Percentiles rank a stretch among this genome's conserved stretches.
These are phyloP conservation scores for Ennomos erosarius DNA, from an alignment of 2,888 invertebrate genomes.

Conservation along the genomic window DNA sequence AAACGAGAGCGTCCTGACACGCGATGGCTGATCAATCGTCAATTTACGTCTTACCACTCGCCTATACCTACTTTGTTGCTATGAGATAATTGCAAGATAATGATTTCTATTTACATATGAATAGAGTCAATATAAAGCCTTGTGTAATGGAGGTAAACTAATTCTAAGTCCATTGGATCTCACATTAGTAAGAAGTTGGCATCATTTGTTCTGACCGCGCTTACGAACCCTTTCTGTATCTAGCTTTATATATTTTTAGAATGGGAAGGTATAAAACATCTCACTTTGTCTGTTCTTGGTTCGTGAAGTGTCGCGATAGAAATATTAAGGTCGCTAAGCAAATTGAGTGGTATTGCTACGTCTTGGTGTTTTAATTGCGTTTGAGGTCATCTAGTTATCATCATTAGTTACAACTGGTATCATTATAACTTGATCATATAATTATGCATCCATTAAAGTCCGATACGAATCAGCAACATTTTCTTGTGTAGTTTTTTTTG, in stretches of 20 bases:
- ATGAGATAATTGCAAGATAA: neutral
- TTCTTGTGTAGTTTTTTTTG: constrained; percentile 12
- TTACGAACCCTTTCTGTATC: too few relatives aligned
- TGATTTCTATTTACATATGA: neutral
- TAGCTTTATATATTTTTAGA: too few relatives aligned
- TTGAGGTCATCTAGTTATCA: constrained; percentile 34
- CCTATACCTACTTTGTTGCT: constrained; percentile 4
- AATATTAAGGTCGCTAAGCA: constrained; percentile 17
- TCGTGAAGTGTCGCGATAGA: constrained; percentile 8
- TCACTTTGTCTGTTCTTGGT: neutral
- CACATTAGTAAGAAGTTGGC: too few relatives aligned
- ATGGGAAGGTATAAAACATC: too few relatives aligned
- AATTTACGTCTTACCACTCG: constrained; percentile 14
- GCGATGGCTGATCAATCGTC: constrained; percentile 28
- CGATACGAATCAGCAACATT: constrained; percentile 16
- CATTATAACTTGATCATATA: constrained; percentile 7
- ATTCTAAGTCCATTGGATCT: too few relatives aligned
- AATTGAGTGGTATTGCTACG: constrained; percentile 13
- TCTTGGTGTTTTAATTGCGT: constrained; percentile 27
- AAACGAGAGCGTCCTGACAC: constrained; percentile 24
- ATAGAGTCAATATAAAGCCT: too few relatives aligned
- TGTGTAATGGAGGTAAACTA: too few relatives aligned
- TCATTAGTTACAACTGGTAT: constrained; percentile 32
- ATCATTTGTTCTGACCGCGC: too few relatives aligned
- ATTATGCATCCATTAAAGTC: constrained; percentile 13